Evolutionary conservation across 2,888 invertebrate genomes (phyloP).

Genomic region (Drosophila borealis): DNA sequence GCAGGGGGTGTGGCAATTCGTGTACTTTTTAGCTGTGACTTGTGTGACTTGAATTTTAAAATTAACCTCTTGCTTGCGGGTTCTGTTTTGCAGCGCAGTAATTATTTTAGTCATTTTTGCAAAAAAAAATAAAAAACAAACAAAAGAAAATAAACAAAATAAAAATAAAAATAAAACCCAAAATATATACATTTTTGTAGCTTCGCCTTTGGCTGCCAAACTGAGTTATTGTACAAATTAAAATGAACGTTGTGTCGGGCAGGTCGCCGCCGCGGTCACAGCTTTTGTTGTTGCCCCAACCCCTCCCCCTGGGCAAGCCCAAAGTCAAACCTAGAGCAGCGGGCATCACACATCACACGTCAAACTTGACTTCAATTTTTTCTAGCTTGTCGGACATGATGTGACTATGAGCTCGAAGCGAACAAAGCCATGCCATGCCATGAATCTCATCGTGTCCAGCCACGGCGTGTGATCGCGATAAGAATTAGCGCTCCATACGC

Average conservation of each 20-base stretch:
- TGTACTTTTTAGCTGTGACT: constrained; percentile 45
- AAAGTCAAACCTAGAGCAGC: constrained; percentile 8
- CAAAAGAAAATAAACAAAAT: constrained; percentile 10
- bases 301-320: constrained; percentile 5
- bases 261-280: neutral
- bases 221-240: constrained; percentile 78
- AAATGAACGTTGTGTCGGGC: constrained; percentile 82
- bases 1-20: constrained; percentile 23
- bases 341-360: constrained; percentile 52
- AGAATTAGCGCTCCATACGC: constrained; percentile 65
- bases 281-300: constrained; percentile 71
- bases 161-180: constrained; percentile 7
- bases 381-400: constrained; percentile 75
- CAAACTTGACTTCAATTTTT: constrained; percentile 64
- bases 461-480: constrained; percentile 70
- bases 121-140: constrained; percentile 19
- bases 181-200: constrained; percentile 24
- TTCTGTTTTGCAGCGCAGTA: constrained; percentile 41
- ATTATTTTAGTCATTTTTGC: constrained; percentile 68
- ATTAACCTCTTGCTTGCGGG: constrained; percentile 60
- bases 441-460: constrained; percentile 70
- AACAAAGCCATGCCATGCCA: constrained; percentile 31
- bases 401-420: constrained; percentile 72
- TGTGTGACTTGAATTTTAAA: constrained; percentile 83
- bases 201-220: constrained; percentile 52